A percentile compares a stretch with the other conserved stretches of the same genome.
Evolutionary conservation across 2,113 vertebrate genomes (phyloP).

Genomic region (Ptychochromis oligacanthus): DNA sequence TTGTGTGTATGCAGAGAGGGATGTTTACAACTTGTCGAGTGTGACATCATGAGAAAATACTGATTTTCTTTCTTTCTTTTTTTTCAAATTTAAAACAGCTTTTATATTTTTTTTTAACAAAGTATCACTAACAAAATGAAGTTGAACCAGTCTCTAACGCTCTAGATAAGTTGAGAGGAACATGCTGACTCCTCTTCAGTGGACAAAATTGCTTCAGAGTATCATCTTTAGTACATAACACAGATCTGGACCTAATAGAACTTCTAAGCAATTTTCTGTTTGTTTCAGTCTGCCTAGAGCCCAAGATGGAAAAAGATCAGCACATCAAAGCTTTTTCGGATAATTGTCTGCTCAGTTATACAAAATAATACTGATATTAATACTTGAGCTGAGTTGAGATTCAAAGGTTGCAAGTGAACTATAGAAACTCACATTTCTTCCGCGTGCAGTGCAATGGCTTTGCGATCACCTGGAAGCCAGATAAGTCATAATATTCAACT

Average conservation of each 20-base stretch:
- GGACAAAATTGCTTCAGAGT: background rate
- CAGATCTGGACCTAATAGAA: slow-evolving; percentile 39
- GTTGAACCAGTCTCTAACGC: slow-evolving; percentile 5
- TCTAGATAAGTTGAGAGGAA: background rate
- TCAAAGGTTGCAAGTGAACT: background rate
- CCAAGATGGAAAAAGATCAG: slow-evolving; percentile 15
- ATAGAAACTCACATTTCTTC: background rate
- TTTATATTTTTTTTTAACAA: slow-evolving; percentile 8
- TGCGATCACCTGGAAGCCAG: background rate
- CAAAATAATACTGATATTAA: background rate
- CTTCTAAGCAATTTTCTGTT: slow-evolving; percentile 28
- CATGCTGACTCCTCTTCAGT: background rate
- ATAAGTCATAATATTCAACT: too few species aligned
- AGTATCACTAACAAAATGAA: slow-evolving; percentile 15
- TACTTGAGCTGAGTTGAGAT: background rate
- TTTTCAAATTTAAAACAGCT: slow-evolving; percentile 24
- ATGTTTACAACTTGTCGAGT: background rate
- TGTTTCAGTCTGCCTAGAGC: slow-evolving; percentile 27
- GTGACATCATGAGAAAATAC: background rate
- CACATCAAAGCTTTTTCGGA: slow-evolving; percentile 28
- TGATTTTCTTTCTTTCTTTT: background rate
- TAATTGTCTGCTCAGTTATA: slow-evolving; percentile 1
- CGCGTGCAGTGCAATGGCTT: background rate
- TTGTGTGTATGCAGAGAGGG: background rate
- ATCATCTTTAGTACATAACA: background rate